Conservation (phyloP, 1,140 invertebrate species). For the Calephelis nemesis region DNA sequence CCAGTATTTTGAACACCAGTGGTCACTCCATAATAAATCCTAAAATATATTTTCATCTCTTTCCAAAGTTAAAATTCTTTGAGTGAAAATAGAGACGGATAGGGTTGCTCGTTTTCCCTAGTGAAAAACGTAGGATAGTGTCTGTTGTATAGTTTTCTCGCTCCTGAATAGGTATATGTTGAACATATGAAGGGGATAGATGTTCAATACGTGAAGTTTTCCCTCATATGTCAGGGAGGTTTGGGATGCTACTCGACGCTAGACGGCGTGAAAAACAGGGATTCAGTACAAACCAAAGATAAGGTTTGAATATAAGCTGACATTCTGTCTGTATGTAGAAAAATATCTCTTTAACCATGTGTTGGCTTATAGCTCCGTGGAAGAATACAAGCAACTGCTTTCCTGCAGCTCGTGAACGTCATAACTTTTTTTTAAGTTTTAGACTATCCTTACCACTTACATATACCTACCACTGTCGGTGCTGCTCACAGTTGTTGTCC, state of each 20-base stretch:
- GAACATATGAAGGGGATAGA: slow-evolving; percentile 64
- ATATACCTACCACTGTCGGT: too few species aligned
- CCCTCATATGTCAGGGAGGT: slow-evolving; percentile 37
- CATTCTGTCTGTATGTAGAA: background rate
- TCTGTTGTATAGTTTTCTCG: slow-evolving; percentile 64
- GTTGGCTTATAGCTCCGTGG: too few species aligned
- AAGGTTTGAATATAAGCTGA: slow-evolving; percentile 35
- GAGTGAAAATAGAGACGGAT: slow-evolving; percentile 63
- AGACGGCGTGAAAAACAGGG: slow-evolving; percentile 60
- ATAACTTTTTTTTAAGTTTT: too few species aligned
- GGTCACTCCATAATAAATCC: slow-evolving; percentile 53
- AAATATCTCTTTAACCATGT: background rate
- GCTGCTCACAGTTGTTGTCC: too few species aligned
- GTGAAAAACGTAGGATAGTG: slow-evolving; percentile 55
- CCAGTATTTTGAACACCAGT: slow-evolving; percentile 33
- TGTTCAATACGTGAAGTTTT: slow-evolving; percentile 39
- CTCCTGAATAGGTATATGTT: slow-evolving; percentile 66
- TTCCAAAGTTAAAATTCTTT: slow-evolving; percentile 48
- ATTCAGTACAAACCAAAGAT: slow-evolving; percentile 28
- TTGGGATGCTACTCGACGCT: slow-evolving; percentile 66
- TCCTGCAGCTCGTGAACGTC: too few species aligned
- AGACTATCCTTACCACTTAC: too few species aligned
- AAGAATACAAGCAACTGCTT: too few species aligned
- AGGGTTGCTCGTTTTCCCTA: slow-evolving; percentile 65
- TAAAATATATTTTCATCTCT: slow-evolving; percentile 36